These are phyloP conservation scores for Porites lobata DNA, from an alignment of 92 coral and sea anemone species.

Conservation along the genomic window DNA sequence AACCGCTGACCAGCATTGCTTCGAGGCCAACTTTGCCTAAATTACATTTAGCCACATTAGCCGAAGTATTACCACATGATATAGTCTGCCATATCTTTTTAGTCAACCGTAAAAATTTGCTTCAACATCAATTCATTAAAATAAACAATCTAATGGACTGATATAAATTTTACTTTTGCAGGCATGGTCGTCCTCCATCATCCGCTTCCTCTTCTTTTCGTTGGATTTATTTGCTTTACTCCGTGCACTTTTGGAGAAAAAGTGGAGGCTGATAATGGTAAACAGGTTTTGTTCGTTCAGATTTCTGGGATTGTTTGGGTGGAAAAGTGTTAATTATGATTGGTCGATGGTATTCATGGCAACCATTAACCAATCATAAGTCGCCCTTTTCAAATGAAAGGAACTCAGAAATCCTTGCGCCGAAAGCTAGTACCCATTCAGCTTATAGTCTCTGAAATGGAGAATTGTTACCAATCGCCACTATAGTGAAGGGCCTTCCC, in stretches of 20 bases:
- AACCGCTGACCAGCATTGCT: no score
- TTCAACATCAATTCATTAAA: not conserved
- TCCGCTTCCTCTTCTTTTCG: slow-evolving; percentile 4
- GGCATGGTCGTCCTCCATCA: slow-evolving; percentile 43
- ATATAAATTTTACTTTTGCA: not conserved
- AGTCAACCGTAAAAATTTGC: not conserved
- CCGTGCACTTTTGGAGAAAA: slow-evolving; percentile 15
- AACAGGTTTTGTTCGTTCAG: not conserved
- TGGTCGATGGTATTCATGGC: not conserved
- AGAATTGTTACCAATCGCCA: no score
- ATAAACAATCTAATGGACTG: not conserved
- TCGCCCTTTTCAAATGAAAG: no score
- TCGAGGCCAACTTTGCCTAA: no score
- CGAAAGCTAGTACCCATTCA: no score
- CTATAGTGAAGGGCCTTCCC: no score
- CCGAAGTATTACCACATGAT: no score
- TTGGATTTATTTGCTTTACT: slow-evolving; percentile 3
- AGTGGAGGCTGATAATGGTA: slow-evolving; percentile 34
- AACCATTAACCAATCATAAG: no score
- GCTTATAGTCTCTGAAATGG: no score
- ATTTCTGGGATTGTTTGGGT: not conserved
- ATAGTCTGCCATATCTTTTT: no score
- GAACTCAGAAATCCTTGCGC: no score
- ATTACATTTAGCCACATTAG: no score
- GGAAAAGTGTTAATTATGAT: not conserved